phyloP scores from a whole-genome alignment of 2,797 vertebrate species.

The Cottoperca gobio region DNA sequence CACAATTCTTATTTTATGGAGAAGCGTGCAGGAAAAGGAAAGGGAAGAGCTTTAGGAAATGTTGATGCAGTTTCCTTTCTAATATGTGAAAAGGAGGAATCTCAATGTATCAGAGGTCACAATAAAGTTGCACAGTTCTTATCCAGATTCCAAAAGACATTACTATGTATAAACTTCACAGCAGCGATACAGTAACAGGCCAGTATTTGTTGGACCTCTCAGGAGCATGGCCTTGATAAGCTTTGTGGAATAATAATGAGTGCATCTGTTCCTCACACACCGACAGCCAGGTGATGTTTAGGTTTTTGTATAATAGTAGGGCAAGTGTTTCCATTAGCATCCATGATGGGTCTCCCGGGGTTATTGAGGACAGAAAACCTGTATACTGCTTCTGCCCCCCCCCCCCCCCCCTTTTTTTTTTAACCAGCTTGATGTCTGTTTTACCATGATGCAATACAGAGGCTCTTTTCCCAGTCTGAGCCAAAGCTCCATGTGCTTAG shows the following conservation, averaged over 20 bases:
- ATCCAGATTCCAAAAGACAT: slow-evolving; percentile 33
- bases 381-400: slow-evolving; percentile 60
- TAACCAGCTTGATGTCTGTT: slow-evolving; percentile 64
- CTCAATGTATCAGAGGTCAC: slow-evolving; percentile 40
- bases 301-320: slow-evolving; percentile 81
- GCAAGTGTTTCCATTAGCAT: slow-evolving; percentile 85
- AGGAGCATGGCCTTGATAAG: slow-evolving; percentile 64
- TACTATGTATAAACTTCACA: slow-evolving; percentile 28
- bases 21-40: not conserved
- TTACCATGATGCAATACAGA: slow-evolving; percentile 61
- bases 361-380: slow-evolving; percentile 67
- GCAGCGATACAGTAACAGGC: slow-evolving; percentile 45
- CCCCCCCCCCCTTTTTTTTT: slow-evolving; percentile 17
- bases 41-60: slow-evolving; percentile 33
- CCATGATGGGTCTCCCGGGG: slow-evolving; percentile 76
- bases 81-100: slow-evolving; percentile 26
- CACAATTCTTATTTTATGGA: not conserved
- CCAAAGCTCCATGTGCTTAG: slow-evolving; percentile 46
- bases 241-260: slow-evolving; percentile 80
- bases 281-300: slow-evolving; percentile 80
- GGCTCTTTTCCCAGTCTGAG: slow-evolving; percentile 47
- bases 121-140: slow-evolving; percentile 37
- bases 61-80: slow-evolving; percentile 17
- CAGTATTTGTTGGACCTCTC: slow-evolving; percentile 56
- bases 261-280: slow-evolving; percentile 76